Evolutionary conservation across 2,888 invertebrate species (phyloP).

Genomic region (Theretra japonica): DNA sequence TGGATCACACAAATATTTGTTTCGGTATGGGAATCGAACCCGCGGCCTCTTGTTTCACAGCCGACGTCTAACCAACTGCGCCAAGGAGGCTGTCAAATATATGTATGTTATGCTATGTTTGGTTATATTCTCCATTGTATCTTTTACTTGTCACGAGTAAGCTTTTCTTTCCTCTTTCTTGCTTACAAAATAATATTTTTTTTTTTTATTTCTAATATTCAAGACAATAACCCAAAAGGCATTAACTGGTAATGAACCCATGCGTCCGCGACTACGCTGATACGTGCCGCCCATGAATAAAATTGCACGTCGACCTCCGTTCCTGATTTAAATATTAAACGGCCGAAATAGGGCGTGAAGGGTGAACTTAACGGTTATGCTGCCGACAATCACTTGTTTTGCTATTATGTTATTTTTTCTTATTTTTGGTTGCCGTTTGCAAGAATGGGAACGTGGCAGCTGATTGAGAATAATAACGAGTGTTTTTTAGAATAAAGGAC

Average conservation of each 20-base stretch:
- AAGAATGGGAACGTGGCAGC: not conserved
- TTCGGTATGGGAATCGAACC: too few species aligned
- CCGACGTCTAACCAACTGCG: too few species aligned
- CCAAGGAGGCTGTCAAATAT: too few species aligned
- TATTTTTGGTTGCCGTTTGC: not conserved
- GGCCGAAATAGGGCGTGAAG: slow-evolving; percentile 35
- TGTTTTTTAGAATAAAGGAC: not conserved
- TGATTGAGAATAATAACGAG: not conserved
- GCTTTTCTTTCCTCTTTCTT: too few species aligned
- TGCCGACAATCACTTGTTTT: slow-evolving; percentile 21
- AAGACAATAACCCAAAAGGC: too few species aligned
- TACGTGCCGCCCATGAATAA: slow-evolving; percentile 59
- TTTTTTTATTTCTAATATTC: too few species aligned
- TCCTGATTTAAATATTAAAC: slow-evolving; percentile 53
- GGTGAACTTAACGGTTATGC: slow-evolving; percentile 27
- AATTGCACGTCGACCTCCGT: slow-evolving; percentile 53
- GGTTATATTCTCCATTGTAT: too few species aligned
- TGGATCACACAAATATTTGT: too few species aligned
- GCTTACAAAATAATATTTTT: too few species aligned
- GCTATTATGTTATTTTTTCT: slow-evolving; percentile 8
- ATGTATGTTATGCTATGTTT: too few species aligned
- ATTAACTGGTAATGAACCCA: slow-evolving; percentile 16
- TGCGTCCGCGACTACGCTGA: slow-evolving; percentile 30
- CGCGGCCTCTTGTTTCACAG: too few species aligned
- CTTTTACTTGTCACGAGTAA: too few species aligned